Conservation (phyloP, 2,113 vertebrate species). For the Dolichallabes microphthalmus region DNA sequence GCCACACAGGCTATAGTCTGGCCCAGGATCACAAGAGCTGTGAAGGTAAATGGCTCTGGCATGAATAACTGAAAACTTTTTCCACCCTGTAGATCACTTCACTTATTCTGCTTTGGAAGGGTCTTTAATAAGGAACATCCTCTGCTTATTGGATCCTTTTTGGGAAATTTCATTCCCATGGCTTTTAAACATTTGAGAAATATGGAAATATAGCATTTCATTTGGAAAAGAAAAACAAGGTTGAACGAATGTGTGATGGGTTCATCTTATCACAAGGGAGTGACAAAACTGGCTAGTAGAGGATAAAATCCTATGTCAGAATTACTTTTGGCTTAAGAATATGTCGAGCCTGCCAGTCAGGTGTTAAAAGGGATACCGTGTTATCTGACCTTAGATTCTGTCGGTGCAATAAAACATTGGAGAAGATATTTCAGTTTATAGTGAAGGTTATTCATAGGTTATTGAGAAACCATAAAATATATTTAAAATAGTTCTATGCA, state of each 20-base stretch:
- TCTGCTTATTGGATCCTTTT: constrained; percentile 21
- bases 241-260: background rate
- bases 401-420: background rate
- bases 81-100: constrained; percentile 6
- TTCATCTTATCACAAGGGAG: background rate
- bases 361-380: background rate
- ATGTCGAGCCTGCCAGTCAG: background rate
- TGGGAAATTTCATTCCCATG: constrained; percentile 39
- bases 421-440: background rate
- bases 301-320: background rate
- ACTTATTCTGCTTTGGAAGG: constrained; percentile 28
- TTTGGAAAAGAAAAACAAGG: constrained; percentile 25
- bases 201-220: constrained; percentile 36
- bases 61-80: background rate
- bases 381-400: background rate
- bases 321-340: background rate
- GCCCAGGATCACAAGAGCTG: constrained; percentile 68
- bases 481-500: background rate
- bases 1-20: constrained; percentile 74
- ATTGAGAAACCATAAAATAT: background rate
- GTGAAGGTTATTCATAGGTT: background rate
- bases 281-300: background rate
- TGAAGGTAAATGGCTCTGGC: constrained; percentile 66
- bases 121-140: constrained; percentile 32
- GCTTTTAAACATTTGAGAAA: constrained; percentile 27